Evolutionary conservation across 1,140 invertebrate genomes (phyloP).

Genomic region (Phocides pigmalion): DNA sequence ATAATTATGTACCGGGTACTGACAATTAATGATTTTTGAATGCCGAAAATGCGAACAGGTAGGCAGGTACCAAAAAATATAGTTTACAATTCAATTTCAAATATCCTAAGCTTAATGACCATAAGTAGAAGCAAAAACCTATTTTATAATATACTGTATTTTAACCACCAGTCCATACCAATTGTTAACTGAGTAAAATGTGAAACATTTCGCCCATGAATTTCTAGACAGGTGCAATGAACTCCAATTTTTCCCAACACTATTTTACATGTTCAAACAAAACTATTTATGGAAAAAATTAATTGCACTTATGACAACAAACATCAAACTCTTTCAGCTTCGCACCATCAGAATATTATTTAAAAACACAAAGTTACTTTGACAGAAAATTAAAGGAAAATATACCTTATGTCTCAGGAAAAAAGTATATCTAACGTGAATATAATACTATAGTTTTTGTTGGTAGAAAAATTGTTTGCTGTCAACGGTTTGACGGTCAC

Average conservation of each 20-base stretch:
- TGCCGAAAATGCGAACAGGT: too few relatives aligned
- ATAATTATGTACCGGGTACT: too few relatives aligned
- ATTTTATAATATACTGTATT: too few relatives aligned
- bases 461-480: slow-evolving; percentile 45
- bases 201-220: too few relatives aligned
- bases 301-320: slow-evolving; percentile 31
- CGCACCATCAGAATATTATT: slow-evolving; percentile 36
- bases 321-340: slow-evolving; percentile 36
- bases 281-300: slow-evolving; percentile 22
- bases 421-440: neutral
- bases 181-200: too few relatives aligned
- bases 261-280: neutral
- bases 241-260: neutral
- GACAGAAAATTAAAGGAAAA: slow-evolving; percentile 6
- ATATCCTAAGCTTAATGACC: too few relatives aligned
- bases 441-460: neutral
- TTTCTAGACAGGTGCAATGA: neutral
- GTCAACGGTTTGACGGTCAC: slow-evolving; percentile 44
- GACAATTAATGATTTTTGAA: too few relatives aligned
- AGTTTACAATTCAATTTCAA: too few relatives aligned
- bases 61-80: too few relatives aligned
- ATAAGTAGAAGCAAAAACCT: too few relatives aligned
- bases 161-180: too few relatives aligned
- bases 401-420: neutral
- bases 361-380: slow-evolving; percentile 32